Evolutionary conservation across 2,113 vertebrate genomes (phyloP), one percentile per base, ranked within the genome.

Genomic region (Girardinichthys multiradiatus): DNA sequence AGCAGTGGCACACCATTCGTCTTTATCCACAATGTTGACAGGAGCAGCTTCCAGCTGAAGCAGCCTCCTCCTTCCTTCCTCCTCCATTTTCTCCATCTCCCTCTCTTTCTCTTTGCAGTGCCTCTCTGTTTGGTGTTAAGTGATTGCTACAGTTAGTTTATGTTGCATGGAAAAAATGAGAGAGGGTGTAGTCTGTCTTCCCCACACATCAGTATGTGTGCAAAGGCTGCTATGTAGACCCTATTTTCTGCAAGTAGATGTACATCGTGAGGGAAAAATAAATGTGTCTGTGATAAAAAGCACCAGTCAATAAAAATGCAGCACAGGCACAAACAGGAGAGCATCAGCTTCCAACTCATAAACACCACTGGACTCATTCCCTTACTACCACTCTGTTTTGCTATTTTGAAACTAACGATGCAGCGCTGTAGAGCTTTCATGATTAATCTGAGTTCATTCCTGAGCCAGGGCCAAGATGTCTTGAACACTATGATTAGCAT

Each of bases 11-110:
- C 66, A 57, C 79, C 88, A 90, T 94, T 92, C 81, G 82, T 94
- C 93, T 93, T 90, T 85, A 87, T 93, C 89, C 86, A 82, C 42
- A 27, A 63, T 29, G 76, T 64, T 91, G 92, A 92, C 91, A 90
- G 85, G 67, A 77, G 70, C 76, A 65, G 83, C 78, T 86, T 74
- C 77, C 76, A 45, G 75, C 73, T 57, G 68, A 76, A 63, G 39
- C 54, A 19, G 2, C 33, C 61, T 83, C 68, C 26, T 37, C 60
- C 59, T 37, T 42, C 76, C n/a, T 37, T 29, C 67, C 63, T 3
- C 42, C 39, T 37, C 33, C 62, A 26, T 19, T 33, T 24, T 68
- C 70, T 29, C 17, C 51, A 17, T 68, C 72, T 19, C 45, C 64
- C 28, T 28, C 68, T 39, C 54, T 30, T 31, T 21, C 2, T 3